phyloP scores from a whole-genome alignment of 2,797 vertebrate species.

The Mormyrops attenuatus region DNA sequence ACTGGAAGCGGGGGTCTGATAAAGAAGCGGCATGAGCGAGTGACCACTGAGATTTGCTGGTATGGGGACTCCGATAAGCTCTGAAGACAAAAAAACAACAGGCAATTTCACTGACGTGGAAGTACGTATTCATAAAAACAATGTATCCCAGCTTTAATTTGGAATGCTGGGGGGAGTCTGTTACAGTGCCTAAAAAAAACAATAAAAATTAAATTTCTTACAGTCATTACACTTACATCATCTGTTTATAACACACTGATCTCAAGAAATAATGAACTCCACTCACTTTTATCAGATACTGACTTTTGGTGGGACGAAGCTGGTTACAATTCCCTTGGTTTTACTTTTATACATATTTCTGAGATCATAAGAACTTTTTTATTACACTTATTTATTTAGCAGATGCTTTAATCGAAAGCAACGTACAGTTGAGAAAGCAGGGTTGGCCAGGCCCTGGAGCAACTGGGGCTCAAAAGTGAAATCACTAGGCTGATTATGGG shows the following conservation, averaged over 20 bases:
- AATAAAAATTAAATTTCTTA: not conserved
- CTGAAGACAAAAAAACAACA: constrained; percentile 52
- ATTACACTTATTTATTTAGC: not conserved
- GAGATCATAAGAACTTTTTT: not conserved
- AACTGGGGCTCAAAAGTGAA: not conserved
- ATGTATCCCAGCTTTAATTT: not conserved
- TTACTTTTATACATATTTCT: not conserved
- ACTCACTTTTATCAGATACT: not conserved
- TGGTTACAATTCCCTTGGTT: not conserved
- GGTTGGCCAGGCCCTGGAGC: not conserved
- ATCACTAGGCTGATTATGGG: not conserved
- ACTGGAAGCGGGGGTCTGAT: constrained; percentile 31
- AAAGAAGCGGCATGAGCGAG: constrained; percentile 73
- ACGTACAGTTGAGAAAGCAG: not conserved
- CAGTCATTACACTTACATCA: not conserved
- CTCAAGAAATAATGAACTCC: not conserved
- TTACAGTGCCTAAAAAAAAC: not conserved
- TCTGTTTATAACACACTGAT: not conserved
- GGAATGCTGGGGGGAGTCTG: not conserved
- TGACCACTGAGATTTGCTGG: constrained; percentile 72
- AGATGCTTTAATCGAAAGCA: not conserved
- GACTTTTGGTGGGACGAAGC: not conserved
- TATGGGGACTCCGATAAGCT: constrained; percentile 68
- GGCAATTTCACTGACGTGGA: not conserved
- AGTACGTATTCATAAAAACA: not conserved